phyloP scores from a whole-genome alignment of 2,888 invertebrate genomes.

The Stictocephala bisonia region DNA sequence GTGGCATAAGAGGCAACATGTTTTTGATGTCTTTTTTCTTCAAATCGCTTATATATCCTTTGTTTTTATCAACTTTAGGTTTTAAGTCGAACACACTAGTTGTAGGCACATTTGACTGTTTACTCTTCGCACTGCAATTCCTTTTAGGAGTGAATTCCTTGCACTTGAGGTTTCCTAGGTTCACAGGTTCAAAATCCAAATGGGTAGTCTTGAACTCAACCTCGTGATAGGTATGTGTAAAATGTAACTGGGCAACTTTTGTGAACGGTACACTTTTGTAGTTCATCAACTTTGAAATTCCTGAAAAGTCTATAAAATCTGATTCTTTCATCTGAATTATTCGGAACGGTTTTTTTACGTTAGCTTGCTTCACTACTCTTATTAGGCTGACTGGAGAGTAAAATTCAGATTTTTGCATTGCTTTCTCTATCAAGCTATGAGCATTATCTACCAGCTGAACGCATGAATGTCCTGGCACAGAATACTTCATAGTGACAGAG shows the following conservation, averaged over 20 bases:
- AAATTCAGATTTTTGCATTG: conserved; percentile 40
- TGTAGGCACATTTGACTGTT: not conserved
- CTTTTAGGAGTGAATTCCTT: conserved; percentile 10
- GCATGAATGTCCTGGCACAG: conserved; percentile 28
- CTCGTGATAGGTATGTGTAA: conserved; percentile 28
- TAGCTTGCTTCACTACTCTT: conserved; percentile 28
- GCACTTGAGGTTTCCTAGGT: not conserved
- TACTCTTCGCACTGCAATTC: conserved; percentile 6
- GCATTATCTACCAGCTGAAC: conserved; percentile 35
- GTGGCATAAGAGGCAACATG: conserved; percentile 29
- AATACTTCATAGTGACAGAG: conserved; percentile 18
- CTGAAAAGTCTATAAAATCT: conserved; percentile 33
- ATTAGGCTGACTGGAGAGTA: conserved; percentile 38
- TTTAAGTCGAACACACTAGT: conserved; percentile 7
- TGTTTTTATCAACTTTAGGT: conserved; percentile 12
- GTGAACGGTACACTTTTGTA: conserved; percentile 38
- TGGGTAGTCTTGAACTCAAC: conserved; percentile 30
- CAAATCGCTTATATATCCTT: conserved; percentile 3
- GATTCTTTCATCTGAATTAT: conserved; percentile 35
- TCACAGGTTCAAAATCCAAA: conserved; percentile 27
- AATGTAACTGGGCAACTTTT: conserved; percentile 20
- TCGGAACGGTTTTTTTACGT: conserved; percentile 17
- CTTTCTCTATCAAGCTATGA: conserved; percentile 30
- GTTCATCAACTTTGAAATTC: conserved; percentile 28
- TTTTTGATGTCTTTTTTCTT: conserved; percentile 31